phyloP scores from a whole-genome alignment of 1,140 invertebrate species.

The Tetramorium simillimum region DNA sequence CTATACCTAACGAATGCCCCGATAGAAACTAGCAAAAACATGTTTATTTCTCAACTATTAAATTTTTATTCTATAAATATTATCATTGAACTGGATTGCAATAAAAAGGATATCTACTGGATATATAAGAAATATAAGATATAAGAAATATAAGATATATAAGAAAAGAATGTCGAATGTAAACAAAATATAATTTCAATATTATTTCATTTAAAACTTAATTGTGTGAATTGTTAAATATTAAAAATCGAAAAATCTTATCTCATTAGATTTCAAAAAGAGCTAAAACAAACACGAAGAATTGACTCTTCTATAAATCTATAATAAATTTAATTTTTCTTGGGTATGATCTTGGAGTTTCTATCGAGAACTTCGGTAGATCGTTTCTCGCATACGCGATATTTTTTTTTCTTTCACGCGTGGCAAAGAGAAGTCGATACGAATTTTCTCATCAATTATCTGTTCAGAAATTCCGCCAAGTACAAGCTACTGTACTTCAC shows the following conservation, averaged over 20 bases:
- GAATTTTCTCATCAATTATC: conserved; percentile 74
- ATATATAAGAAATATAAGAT: neutral
- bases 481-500: conserved; percentile 57
- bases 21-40: conserved; percentile 10
- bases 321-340: neutral
- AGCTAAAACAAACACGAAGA: neutral
- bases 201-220: neutral
- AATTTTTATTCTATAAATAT: neutral
- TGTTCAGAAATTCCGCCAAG: conserved; percentile 73
- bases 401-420: conserved; percentile 22
- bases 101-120: neutral
- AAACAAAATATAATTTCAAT: neutral
- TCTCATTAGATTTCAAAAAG: neutral
- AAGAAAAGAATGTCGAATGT: neutral
- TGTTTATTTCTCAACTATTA: neutral
- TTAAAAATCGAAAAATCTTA: neutral
- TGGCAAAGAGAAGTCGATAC: conserved; percentile 42
- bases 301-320: neutral
- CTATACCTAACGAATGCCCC: neutral
- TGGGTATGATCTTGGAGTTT: conserved; percentile 2
- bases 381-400: conserved; percentile 22
- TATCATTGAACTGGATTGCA: neutral
- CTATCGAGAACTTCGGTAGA: conserved; percentile 25
- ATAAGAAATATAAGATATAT: too few relatives aligned
- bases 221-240: neutral